phyloP scores from a whole-genome alignment of 2,113 vertebrate genomes.

The Thalassarche chlororhynchos region DNA sequence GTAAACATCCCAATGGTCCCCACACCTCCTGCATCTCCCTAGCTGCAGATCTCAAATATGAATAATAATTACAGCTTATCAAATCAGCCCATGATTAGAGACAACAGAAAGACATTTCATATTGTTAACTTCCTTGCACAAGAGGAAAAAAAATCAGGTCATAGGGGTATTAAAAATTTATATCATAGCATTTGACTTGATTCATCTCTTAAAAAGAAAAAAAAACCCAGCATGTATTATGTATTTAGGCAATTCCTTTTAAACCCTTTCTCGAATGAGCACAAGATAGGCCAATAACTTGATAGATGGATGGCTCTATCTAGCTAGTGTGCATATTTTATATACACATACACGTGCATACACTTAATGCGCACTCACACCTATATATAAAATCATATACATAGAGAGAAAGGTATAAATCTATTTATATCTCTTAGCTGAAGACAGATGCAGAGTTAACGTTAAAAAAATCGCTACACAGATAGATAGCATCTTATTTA shows the following conservation, averaged over 20 bases:
- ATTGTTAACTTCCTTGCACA: slow-evolving; percentile 10
- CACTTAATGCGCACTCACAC: background rate
- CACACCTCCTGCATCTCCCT: background rate
- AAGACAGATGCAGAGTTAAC: background rate
- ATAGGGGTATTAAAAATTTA: slow-evolving; percentile 1
- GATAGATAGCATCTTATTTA: background rate
- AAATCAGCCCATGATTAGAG: background rate
- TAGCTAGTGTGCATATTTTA: background rate
- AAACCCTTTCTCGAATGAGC: background rate
- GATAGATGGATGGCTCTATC: background rate
- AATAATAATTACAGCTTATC: slow-evolving; percentile 36
- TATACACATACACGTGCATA: background rate
- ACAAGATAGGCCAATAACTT: background rate
- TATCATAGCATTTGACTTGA: slow-evolving; percentile 23
- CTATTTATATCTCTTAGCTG: slow-evolving; percentile 8
- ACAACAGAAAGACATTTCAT: slow-evolving; percentile 30
- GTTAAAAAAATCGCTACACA: background rate
- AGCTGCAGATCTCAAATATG: background rate
- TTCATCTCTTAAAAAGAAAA: slow-evolving; percentile 34
- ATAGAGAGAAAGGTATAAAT: background rate
- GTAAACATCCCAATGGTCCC: background rate
- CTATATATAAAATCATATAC: background rate
- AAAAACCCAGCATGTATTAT: slow-evolving; percentile 23
- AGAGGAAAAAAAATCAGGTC: slow-evolving; percentile 37
- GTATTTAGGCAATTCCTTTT: slow-evolving; percentile 40